phyloP scores from a whole-genome alignment of 2,113 vertebrate species.

The Guaruba guarouba region DNA sequence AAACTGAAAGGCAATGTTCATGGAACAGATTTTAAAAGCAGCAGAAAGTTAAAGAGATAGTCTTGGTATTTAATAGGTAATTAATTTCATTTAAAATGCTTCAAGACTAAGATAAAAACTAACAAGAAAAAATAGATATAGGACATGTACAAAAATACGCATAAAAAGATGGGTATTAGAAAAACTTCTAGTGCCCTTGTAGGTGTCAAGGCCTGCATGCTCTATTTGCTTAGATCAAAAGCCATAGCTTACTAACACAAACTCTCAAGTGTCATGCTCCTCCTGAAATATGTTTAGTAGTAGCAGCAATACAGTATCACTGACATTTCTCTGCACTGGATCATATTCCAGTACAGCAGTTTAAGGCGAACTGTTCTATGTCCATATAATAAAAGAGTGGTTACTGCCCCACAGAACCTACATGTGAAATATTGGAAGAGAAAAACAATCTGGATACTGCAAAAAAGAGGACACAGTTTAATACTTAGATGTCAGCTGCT shows the following conservation, averaged over 20 bases:
- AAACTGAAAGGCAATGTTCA: not conserved
- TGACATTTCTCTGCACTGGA: not conserved
- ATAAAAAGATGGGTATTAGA: not conserved
- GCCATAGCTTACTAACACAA: not conserved
- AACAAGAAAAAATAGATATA: not conserved
- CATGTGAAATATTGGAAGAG: not conserved
- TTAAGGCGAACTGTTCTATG: not conserved
- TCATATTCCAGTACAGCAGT: not conserved
- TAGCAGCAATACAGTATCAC: not conserved
- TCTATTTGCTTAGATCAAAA: not conserved
- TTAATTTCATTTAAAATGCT: not conserved
- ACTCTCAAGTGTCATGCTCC: not conserved
- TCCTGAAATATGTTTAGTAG: not conserved
- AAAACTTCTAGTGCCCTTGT: not conserved
- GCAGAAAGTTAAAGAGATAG: not conserved
- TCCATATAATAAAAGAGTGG: not conserved
- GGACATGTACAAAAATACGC: not conserved
- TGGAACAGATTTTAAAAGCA: not conserved
- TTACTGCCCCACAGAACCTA: not conserved
- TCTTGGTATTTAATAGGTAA: not conserved
- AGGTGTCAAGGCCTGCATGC: not conserved
- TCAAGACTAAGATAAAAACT: not conserved
- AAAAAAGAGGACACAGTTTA: not conserved
- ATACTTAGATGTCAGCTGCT: not conserved
- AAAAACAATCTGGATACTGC: not conserved